phyloP scores from a whole-genome alignment of 2,888 invertebrate species.

The Bhutanitis thaidina region DNA sequence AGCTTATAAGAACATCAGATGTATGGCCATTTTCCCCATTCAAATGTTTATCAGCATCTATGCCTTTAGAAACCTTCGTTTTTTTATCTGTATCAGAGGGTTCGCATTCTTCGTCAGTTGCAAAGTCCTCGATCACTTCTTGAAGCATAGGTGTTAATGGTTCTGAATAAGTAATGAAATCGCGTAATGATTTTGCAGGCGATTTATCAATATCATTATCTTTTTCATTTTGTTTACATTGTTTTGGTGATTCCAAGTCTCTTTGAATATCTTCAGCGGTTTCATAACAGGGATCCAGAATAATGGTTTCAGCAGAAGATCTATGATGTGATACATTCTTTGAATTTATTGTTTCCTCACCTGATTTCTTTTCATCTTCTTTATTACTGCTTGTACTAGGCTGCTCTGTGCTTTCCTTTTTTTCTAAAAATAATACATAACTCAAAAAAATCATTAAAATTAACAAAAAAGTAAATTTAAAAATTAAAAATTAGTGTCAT shows the following conservation, averaged over 20 bases:
- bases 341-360: slow-evolving; percentile 55
- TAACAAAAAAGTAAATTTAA: not conserved
- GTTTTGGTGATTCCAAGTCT: slow-evolving; percentile 40
- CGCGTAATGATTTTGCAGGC: slow-evolving; percentile 42
- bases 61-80: slow-evolving; percentile 45
- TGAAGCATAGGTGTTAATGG: slow-evolving; percentile 55
- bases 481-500: slow-evolving; percentile 19
- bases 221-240: slow-evolving; percentile 23
- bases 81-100: slow-evolving; percentile 38
- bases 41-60: slow-evolving; percentile 25
- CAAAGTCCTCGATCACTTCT: slow-evolving; percentile 58
- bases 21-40: slow-evolving; percentile 19
- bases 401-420: slow-evolving; percentile 32
- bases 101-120: slow-evolving; percentile 44
- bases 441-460: slow-evolving; percentile 1
- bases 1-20: slow-evolving; percentile 16
- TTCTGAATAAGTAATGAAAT: slow-evolving; percentile 54
- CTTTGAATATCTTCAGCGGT: slow-evolving; percentile 50
- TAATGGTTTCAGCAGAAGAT: slow-evolving; percentile 62
- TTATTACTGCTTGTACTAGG: slow-evolving; percentile 37
- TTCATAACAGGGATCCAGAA: slow-evolving; percentile 52
- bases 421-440: slow-evolving; percentile 34
- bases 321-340: slow-evolving; percentile 45
- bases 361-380: slow-evolving; percentile 42
- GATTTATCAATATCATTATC: slow-evolving; percentile 19